Evolutionary conservation across 1,140 invertebrate genomes (phyloP).

Genomic region (Anastrepha obliqua): DNA sequence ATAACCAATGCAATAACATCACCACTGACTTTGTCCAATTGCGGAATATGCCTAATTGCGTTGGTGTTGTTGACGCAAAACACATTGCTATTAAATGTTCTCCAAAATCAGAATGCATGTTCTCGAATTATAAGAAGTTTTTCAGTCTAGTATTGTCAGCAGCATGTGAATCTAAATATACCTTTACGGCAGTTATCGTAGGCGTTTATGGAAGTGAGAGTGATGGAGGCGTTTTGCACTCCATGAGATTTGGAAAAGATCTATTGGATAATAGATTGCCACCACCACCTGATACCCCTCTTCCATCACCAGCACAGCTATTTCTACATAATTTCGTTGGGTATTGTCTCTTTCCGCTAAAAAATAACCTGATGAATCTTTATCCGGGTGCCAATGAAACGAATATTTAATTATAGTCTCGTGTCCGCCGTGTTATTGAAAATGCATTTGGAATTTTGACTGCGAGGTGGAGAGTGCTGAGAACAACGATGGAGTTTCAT

Average conservation of each 20-base stretch:
- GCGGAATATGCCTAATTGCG: conserved; percentile 4
- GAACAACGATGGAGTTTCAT: neutral
- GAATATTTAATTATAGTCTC: neutral
- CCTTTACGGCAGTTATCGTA: conserved; percentile 11
- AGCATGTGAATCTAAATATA: conserved; percentile 18
- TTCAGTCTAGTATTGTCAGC: neutral
- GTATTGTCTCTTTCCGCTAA: neutral
- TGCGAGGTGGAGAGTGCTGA: conserved; percentile 7
- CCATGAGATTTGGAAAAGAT: neutral
- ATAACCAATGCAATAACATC: neutral
- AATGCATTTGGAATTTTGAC: conserved; percentile 1
- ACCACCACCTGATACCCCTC: conserved; percentile 12
- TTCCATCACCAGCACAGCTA: neutral
- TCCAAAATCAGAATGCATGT: neutral
- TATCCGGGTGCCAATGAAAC: neutral
- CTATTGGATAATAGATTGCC: conserved; percentile 6
- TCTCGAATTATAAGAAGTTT: neutral
- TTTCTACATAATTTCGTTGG: conserved; percentile 37
- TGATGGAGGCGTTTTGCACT: conserved; percentile 11
- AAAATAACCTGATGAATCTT: neutral
- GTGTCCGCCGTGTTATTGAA: neutral
- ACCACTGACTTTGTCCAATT: neutral
- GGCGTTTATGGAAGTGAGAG: neutral
- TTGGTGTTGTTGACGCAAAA: neutral
- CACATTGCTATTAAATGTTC: neutral